phyloP scores from a whole-genome alignment of 2,888 invertebrate species.

The Dione vanillae region DNA sequence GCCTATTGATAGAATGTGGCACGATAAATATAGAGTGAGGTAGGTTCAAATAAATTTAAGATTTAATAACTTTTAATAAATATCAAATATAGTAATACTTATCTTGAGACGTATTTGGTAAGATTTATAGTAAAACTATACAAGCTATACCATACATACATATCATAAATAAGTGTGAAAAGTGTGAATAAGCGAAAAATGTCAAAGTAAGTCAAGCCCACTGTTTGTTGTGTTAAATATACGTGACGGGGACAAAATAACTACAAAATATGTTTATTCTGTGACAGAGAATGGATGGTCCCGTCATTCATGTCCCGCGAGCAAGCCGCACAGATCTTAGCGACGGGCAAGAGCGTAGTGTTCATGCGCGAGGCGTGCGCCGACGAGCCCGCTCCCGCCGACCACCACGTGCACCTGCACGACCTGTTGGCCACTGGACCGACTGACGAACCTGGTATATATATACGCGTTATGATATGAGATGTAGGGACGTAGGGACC shows the following conservation, averaged over 20 bases:
- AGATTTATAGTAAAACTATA: too few species aligned
- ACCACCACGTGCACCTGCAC: constrained; percentile 86
- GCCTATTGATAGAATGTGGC: constrained; percentile 95
- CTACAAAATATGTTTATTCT: background rate
- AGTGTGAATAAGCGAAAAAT: too few species aligned
- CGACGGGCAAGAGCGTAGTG: constrained; percentile 98
- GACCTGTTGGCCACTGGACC: constrained; percentile 78
- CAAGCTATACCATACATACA: too few species aligned
- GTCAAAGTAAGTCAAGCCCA: too few species aligned
- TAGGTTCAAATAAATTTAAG: too few species aligned
- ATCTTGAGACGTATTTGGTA: too few species aligned
- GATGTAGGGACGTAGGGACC: too few species aligned
- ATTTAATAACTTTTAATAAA: too few species aligned
- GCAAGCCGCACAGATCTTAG: constrained; percentile 94
- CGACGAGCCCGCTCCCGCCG: constrained; percentile 87
- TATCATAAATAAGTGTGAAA: too few species aligned
- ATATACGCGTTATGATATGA: background rate
- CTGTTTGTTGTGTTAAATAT: too few species aligned
- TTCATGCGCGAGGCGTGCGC: constrained; percentile 96
- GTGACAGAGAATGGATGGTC: constrained; percentile 90
- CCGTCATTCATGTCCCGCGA: constrained; percentile 94
- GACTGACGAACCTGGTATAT: constrained; percentile 28
- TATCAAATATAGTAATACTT: too few species aligned
- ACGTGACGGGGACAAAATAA: too few species aligned
- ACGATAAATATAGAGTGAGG: constrained; percentile 96